A percentile compares a stretch with the other conserved stretches of the same genome.
phyloP scores from a whole-genome alignment of 2,888 invertebrate genomes.

The Elysia crispata region DNA sequence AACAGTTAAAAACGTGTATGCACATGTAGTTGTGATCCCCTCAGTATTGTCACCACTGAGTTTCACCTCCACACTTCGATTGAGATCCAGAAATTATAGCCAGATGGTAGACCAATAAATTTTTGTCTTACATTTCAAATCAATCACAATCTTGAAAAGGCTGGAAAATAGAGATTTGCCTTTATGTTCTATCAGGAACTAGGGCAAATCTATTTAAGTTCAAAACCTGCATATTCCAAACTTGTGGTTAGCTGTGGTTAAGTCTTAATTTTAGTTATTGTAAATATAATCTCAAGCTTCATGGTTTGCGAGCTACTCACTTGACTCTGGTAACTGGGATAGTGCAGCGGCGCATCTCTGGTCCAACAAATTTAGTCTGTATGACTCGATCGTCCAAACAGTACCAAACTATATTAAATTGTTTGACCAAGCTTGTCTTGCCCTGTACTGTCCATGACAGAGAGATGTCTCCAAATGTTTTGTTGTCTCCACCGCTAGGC shows the following conservation, averaged over 20 bases:
- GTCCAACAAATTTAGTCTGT: constrained; percentile 72
- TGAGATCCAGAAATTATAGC: neutral
- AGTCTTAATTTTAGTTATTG: too few species aligned
- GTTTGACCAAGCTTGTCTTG: constrained; percentile 65
- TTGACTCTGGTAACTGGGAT: constrained; percentile 72
- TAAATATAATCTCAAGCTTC: too few species aligned
- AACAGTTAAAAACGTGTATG: neutral
- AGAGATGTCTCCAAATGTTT: constrained; percentile 70
- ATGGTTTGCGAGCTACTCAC: constrained; percentile 57
- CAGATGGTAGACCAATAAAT: neutral
- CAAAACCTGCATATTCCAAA: too few species aligned
- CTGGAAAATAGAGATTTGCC: too few species aligned
- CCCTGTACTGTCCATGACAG: constrained; percentile 74
- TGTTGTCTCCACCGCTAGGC: constrained; percentile 60
- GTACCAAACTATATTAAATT: constrained; percentile 75
- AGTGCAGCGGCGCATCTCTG: constrained; percentile 64
- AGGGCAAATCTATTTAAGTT: too few species aligned
- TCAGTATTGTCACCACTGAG: too few species aligned
- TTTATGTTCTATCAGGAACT: too few species aligned
- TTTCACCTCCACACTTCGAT: too few species aligned
- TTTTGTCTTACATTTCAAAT: too few species aligned
- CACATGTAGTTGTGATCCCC: too few species aligned
- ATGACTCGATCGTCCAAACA: constrained; percentile 69
- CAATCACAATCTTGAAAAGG: too few species aligned
- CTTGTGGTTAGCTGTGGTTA: too few species aligned